These are phyloP conservation scores for Smittia sp. DNA, from an alignment of 2,888 invertebrate species.

Conservation along the genomic window DNA sequence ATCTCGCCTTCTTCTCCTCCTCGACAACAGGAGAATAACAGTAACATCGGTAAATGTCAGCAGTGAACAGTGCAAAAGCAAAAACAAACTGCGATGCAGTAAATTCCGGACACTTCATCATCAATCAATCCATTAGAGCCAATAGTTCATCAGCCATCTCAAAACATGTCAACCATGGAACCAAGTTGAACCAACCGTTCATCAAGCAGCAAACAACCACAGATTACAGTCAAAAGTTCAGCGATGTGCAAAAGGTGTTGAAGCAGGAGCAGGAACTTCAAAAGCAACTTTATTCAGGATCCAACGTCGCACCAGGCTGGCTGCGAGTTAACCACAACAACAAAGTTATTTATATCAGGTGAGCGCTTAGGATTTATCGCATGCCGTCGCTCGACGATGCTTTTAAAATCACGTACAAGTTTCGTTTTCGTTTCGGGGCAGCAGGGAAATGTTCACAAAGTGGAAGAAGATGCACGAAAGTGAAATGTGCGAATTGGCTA, in stretches of 20 bases:
- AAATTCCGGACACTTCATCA: constrained; percentile 27
- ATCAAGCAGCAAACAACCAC: not conserved
- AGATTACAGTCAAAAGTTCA: constrained; percentile 4
- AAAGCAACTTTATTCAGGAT: constrained; percentile 43
- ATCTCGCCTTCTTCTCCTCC: not conserved
- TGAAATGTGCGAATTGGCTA: constrained; percentile 1
- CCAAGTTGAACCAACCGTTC: constrained; percentile 25
- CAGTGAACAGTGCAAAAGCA: constrained; percentile 23
- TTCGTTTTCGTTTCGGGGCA: not conserved
- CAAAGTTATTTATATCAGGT: constrained; percentile 76
- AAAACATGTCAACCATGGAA: constrained; percentile 26
- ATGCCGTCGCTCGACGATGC: not conserved
- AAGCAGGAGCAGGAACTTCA: constrained; percentile 38
- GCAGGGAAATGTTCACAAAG: not conserved
- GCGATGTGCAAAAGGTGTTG: constrained; percentile 36
- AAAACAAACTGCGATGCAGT: constrained; percentile 40
- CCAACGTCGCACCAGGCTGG: constrained; percentile 73
- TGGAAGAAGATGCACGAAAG: constrained; percentile 24
- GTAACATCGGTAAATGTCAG: constrained; percentile 36
- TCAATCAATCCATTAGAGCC: constrained; percentile 5
- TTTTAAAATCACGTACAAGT: not conserved
- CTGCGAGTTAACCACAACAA: constrained; percentile 69
- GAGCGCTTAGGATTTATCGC: constrained; percentile 50
- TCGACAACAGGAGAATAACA: constrained; percentile 22
- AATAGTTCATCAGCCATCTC: not conserved